Conservation (phyloP, 2,113 vertebrate genomes). For the Pomatostomus ruficeps region DNA sequence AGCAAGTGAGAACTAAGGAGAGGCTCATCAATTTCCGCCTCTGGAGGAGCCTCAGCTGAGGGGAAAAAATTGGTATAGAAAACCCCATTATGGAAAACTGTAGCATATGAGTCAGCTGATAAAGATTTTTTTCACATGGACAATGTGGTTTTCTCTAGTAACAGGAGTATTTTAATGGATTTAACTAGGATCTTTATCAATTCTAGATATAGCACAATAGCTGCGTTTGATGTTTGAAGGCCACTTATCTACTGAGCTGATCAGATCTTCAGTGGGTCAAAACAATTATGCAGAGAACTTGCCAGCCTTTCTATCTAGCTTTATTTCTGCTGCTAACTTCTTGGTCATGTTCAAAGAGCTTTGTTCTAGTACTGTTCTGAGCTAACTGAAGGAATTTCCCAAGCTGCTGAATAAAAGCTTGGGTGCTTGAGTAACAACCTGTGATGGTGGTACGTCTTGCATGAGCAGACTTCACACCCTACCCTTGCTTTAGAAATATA, state of each 20-base stretch:
- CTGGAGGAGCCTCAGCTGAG: neutral
- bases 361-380: neutral
- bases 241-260: neutral
- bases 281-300: neutral
- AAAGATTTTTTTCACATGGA: neutral
- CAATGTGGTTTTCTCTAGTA: neutral
- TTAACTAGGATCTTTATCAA: neutral
- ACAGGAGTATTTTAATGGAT: neutral
- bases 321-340: neutral
- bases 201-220: neutral
- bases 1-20: neutral
- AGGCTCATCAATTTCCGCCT: neutral
- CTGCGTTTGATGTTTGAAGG: neutral
- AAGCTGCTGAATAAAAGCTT: neutral
- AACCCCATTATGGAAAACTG: neutral
- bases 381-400: neutral
- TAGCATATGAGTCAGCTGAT: neutral
- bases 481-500: neutral
- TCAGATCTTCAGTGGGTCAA: neutral
- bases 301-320: neutral
- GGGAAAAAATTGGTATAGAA: neutral
- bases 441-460: neutral
- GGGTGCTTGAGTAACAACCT: neutral
- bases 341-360: neutral
- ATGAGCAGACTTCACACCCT: neutral